A percentile compares a stretch with the other conserved stretches of the same genome.
Evolutionary conservation across 2,113 vertebrate species (phyloP).

Genomic region (Platycercus adscitus): DNA sequence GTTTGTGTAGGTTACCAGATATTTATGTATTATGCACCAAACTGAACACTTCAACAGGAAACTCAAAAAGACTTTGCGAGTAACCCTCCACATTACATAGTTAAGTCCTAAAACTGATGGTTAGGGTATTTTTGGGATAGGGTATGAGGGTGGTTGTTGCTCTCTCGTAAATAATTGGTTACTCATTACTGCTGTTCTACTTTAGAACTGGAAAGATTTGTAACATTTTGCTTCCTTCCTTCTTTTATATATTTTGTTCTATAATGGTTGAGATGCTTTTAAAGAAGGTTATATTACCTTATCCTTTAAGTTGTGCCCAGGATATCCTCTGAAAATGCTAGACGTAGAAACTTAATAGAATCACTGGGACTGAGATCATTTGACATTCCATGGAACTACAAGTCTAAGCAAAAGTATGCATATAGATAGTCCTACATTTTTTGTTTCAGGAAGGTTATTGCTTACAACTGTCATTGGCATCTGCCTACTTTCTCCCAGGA

Average conservation of each 20-base stretch:
- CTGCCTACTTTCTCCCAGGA: not conserved
- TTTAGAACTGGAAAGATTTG: not conserved
- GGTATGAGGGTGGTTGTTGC: not conserved
- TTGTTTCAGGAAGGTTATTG: not conserved
- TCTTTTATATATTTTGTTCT: not conserved
- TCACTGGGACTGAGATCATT: not conserved
- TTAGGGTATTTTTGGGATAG: not conserved
- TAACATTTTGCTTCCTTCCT: not conserved
- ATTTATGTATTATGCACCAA: not conserved
- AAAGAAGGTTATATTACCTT: not conserved
- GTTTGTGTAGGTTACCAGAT: not conserved
- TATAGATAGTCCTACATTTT: not conserved
- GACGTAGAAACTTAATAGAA: not conserved
- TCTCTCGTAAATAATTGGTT: not conserved
- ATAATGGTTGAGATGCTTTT: not conserved
- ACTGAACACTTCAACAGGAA: not conserved
- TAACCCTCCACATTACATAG: not conserved
- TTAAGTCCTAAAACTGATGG: not conserved
- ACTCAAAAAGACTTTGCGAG: not conserved
- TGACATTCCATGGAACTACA: not conserved
- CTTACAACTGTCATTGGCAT: not conserved
- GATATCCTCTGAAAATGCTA: not conserved
- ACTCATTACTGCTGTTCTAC: not conserved
- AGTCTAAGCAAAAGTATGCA: not conserved
- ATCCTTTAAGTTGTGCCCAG: not conserved